These are phyloP conservation scores for Cochlearius cochlearius DNA, from an alignment of 2,113 vertebrate genomes.

Conservation along the genomic window DNA sequence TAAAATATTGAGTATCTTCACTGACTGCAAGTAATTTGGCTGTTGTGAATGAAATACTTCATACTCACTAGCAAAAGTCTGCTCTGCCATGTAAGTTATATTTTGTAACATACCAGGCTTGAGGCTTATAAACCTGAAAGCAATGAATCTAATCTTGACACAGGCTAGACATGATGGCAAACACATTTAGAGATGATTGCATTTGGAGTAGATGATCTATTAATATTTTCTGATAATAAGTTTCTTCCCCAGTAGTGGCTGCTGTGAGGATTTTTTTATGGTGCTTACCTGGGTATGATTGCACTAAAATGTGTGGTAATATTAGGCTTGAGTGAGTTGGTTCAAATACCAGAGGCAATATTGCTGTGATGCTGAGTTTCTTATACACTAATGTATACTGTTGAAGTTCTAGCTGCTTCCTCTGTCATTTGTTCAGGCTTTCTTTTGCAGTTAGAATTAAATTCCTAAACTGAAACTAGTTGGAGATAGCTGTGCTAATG, in stretches of 20 bases:
- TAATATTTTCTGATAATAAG: not conserved
- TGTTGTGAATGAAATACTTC: not conserved
- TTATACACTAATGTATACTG: accelerated
- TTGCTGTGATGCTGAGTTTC: not conserved
- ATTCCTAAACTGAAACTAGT: not conserved
- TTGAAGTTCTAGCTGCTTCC: not conserved
- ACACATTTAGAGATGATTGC: not conserved
- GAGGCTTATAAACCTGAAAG: not conserved
- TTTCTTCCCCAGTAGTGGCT: not conserved
- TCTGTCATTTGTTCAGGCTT: not conserved
- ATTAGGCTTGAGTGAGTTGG: not conserved
- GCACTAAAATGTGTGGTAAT: not conserved
- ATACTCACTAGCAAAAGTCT: not conserved
- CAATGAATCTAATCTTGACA: not conserved
- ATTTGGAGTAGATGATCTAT: not conserved
- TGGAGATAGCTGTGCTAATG: not conserved
- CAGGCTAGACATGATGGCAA: not conserved
- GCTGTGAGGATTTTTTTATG: not conserved
- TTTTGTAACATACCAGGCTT: not conserved
- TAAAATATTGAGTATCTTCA: not conserved
- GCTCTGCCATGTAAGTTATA: not conserved
- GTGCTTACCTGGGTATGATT: not conserved
- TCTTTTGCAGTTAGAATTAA: not conserved
- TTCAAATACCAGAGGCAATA: not conserved
- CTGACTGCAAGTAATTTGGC: not conserved